Evolutionary conservation across 2,113 vertebrate species (phyloP).

Genomic region (Salvator merianae): DNA sequence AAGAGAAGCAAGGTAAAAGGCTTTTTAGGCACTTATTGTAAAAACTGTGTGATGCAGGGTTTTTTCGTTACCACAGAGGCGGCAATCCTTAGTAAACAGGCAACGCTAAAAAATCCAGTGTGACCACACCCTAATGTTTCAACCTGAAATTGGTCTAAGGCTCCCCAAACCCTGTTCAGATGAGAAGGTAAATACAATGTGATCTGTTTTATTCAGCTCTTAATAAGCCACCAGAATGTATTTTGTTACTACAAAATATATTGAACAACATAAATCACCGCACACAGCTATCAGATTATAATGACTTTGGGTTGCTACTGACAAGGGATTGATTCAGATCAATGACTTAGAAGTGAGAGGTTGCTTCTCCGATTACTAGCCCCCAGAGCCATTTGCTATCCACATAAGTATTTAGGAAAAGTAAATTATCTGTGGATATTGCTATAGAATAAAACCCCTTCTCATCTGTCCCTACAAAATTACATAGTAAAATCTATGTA

Average conservation of each 20-base stretch:
- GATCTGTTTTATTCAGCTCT: constrained; percentile 23
- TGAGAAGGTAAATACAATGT: constrained; percentile 3
- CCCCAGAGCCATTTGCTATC: constrained; percentile 8
- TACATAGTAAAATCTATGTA: constrained; percentile 41
- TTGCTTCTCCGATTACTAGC: constrained; percentile 29
- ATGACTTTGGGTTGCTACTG: constrained; percentile 28
- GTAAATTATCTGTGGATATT: constrained; percentile 37
- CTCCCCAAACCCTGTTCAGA: not conserved
- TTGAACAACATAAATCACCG: constrained; percentile 36
- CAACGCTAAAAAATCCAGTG: too few species aligned
- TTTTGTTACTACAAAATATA: constrained; percentile 14
- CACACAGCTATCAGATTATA: constrained; percentile 21
- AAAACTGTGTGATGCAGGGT: too few species aligned
- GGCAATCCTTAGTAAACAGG: too few species aligned
- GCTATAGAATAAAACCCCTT: constrained; percentile 28
- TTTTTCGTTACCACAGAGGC: too few species aligned
- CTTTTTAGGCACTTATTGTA: too few species aligned
- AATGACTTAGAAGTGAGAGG: constrained; percentile 23
- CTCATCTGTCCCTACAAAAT: constrained; percentile 36
- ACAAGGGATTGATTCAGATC: constrained; percentile 27
- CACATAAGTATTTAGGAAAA: constrained; percentile 38
- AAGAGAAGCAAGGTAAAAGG: too few species aligned
- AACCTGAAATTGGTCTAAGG: not conserved
- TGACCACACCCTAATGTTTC: too few species aligned
- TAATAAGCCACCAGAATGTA: constrained; percentile 25